phyloP scores from a whole-genome alignment of 1,140 invertebrate genomes.

The Harlomillsia oculata region DNA sequence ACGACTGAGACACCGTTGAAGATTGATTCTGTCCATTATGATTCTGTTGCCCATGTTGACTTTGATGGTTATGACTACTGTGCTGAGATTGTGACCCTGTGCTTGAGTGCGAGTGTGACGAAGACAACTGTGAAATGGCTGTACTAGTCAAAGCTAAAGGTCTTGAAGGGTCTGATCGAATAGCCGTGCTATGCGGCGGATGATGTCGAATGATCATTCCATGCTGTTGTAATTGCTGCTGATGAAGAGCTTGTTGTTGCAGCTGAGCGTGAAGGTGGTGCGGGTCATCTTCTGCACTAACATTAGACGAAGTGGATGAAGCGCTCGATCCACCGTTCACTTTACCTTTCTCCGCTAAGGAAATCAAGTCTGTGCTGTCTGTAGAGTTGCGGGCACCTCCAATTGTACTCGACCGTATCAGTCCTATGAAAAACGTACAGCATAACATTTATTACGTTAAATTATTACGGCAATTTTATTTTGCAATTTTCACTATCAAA shows the following conservation, averaged over 20 bases:
- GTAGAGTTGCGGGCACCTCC: background rate
- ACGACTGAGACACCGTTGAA: constrained; percentile 6
- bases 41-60: background rate
- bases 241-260: no score
- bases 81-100: no score
- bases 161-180: constrained; percentile 12
- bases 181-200: constrained; percentile 6
- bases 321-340: constrained; percentile 41
- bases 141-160: background rate
- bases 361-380: constrained; percentile 44
- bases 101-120: no score
- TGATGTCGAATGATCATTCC: constrained; percentile 12
- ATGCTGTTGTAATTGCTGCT: constrained; percentile 20
- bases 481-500: no score
- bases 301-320: constrained; percentile 36
- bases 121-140: constrained; percentile 4
- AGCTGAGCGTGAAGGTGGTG: constrained; percentile 18
- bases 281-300: constrained; percentile 33
- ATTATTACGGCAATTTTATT: background rate
- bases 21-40: constrained; percentile 1
- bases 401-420: constrained; percentile 18
- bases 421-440: constrained; percentile 4
- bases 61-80: constrained; percentile 12
- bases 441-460: background rate
- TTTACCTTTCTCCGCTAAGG: constrained; percentile 48